Conservation (phyloP, 2,113 vertebrate genomes). For the Perca fluviatilis region DNA sequence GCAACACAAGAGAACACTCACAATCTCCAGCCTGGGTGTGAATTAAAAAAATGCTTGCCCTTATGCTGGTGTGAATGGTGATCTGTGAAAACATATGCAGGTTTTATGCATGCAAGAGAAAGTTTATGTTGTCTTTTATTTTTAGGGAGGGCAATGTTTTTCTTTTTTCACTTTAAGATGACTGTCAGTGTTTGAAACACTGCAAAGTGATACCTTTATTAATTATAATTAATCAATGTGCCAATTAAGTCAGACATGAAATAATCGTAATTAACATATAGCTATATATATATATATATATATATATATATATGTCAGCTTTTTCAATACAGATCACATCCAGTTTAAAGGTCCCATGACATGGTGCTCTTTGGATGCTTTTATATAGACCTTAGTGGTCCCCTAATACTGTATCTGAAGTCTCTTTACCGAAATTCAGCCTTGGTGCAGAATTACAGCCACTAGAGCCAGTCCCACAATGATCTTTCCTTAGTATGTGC, state of each 20-base stretch:
- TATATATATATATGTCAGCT: background rate
- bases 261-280: background rate
- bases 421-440: no score
- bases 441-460: no score
- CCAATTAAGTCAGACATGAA: background rate
- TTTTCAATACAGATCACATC: background rate
- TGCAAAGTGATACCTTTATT: background rate
- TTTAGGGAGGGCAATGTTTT: background rate
- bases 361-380: no score
- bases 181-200: background rate
- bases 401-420: no score
- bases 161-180: background rate
- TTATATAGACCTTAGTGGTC: no score
- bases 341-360: background rate
- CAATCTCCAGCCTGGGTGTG: conserved; percentile 55
- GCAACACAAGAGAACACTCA: conserved; percentile 54
- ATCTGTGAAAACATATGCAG: conserved; percentile 35
- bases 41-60: conserved; percentile 54
- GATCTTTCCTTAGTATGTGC: no score
- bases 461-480: no score
- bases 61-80: conserved; percentile 44
- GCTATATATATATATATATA: no score
- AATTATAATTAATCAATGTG: background rate
- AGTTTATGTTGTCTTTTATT: background rate
- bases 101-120: conserved; percentile 15